Base-by-base conservation (phyloP, 2,113 vertebrate genomes). In the Motacilla alba region DNA sequence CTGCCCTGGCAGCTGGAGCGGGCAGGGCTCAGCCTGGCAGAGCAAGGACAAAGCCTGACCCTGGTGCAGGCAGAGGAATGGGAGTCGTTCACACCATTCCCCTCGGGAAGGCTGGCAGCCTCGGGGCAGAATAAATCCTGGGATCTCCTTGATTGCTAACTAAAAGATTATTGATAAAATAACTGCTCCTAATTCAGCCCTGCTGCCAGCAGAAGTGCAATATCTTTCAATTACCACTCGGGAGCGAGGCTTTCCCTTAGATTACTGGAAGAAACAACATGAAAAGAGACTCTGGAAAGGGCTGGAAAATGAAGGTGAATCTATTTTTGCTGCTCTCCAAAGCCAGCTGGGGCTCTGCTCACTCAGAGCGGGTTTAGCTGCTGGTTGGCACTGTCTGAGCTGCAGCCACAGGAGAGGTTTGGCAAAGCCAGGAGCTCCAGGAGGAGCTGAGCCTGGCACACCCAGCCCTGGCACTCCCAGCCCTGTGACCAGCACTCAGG, bases 71-170 rank as follows among this genome's bases (percentile, higher is more conserved):
- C 74, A 82, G 86, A 62, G 66, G 84, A 16, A 11, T 41, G 56
- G 68, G 91, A 95, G 68, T 81, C 92, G 90, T 87, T 93, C 90
- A 74, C 84, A 26, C 37, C 49, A 10, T 77, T 93, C 73, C 60
- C 79, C 73, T 85, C 33, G 33, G 92, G 87, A 94, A 91, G 79
- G 84, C 93, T 62, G 59, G 83, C 94, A 87, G 96, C 84, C 24
- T 95, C 62, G 1, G 86, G 94, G 95, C 23, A 58, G 96, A 96
- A 95, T 59, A 93, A 95, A 96, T 53, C 83, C 86, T 56, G 92
- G 96, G 91, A 94, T 56, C 82, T 95, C 96, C 90, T 96, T 83
- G 95, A 96, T 97, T 95, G 94, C 90, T 95, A 95, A 97, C 96
- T 91, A 90, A 96, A 88, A 94, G 96, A 95, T 93, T 96, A 90